Evolutionary conservation across 2,888 invertebrate species (phyloP), one percentile per base, ranked within the genome.

Genomic region (Mythimna vitellina): DNA sequence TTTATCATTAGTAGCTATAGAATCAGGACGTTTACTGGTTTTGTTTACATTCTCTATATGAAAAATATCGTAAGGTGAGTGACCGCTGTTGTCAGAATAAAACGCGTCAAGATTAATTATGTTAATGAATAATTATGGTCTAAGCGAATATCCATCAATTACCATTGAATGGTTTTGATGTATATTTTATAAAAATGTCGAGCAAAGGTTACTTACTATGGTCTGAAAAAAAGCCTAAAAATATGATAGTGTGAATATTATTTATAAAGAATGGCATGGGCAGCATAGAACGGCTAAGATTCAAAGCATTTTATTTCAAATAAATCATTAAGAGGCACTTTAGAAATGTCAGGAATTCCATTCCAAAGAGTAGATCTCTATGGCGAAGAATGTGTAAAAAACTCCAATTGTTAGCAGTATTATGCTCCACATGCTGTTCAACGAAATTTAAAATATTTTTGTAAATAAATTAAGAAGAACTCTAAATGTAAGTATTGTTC

Each of bases 391-490:
- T 32, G 32, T 32, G 32, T 1, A 32, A 32, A 32, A 32, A 32
- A 32, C 32, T 38, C 38, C 12, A 12, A 38, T 12, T 38, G 3
- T 38, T 4, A 42, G 42, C 49, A n/a, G 46, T 64, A 35, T 8
- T 25, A 10, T 38, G 56, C 49, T 67, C 61, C 65, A n/a, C 25
- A 29, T 60, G 53, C 46, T 60, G 22, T 57, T 20, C 35, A 5
- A 62, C 3, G n/a, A 60, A 60, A 35, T 65, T 65, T 14, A 10
- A 61, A 62, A 65, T 80, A 81, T 81, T 81, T 80, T 80, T 80
- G 78, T 73, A 78, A 67, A 80, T 80, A 78, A 65, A 56, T 29
- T 63, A 56, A 63, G 53, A 0, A 29, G 2, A 60, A 67, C 20
- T 77, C 32, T 66, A 14, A 65, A 56, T 65, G n/a, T 73, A 67